Percentiles rank a stretch among this genome's conserved stretches.
Conservation (phyloP, 2,888 invertebrate species). For the Tetheella fluctuosa region DNA sequence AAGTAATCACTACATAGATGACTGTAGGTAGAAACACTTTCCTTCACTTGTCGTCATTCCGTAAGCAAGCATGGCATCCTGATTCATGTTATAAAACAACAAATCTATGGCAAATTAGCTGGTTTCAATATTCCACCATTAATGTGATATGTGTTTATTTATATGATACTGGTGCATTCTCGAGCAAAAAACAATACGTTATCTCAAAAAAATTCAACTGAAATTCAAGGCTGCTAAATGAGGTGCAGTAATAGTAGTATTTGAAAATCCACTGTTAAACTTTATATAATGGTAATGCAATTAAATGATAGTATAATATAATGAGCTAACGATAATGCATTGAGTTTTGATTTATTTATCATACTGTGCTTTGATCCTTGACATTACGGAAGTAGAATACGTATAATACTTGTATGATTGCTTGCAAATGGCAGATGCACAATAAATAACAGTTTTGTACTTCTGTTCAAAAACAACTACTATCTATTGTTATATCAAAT, state of each 20-base stretch:
- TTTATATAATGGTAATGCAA: neutral
- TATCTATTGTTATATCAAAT: no score
- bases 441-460: no score
- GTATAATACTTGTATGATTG: neutral
- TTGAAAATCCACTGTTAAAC: neutral
- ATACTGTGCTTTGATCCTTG: neutral
- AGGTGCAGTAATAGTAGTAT: neutral
- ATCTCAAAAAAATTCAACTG: slow-evolving; percentile 51
- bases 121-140: no score
- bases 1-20: no score
- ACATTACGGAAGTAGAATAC: neutral
- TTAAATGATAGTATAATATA: neutral
- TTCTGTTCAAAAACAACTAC: no score
- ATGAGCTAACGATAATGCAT: neutral
- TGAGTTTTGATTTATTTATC: neutral
- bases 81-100: neutral
- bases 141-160: no score
- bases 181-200: slow-evolving; percentile 24
- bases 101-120: neutral
- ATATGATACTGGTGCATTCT: neutral
- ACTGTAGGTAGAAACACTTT: neutral
- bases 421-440: neutral
- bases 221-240: slow-evolving; percentile 51
- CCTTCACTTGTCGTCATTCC: neutral
- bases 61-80: neutral